Evolutionary conservation across 2,113 vertebrate species (phyloP).

Genomic region (Meles meles): DNA sequence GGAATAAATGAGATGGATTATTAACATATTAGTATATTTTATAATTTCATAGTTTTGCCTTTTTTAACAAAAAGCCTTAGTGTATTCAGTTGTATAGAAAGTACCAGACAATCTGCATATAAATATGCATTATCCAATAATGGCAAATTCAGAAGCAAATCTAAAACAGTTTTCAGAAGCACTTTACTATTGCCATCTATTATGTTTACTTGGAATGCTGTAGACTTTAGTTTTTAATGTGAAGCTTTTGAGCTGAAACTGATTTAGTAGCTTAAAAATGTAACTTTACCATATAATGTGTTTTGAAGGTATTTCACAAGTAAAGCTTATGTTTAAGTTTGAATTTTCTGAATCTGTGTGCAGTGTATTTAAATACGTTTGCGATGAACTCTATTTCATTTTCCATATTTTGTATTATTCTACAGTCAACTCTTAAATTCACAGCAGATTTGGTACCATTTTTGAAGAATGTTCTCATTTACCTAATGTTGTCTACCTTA

Average conservation of each 20-base stretch:
- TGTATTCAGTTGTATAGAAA: conserved; percentile 9
- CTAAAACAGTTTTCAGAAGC: conserved; percentile 8
- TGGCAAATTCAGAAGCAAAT: conserved; percentile 3
- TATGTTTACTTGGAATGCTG: neutral
- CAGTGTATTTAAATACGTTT: conserved; percentile 26
- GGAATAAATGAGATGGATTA: neutral
- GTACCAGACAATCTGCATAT: neutral
- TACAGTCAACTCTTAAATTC: neutral
- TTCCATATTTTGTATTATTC: neutral
- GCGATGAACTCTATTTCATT: neutral
- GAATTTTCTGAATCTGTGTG: neutral
- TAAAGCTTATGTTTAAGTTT: neutral
- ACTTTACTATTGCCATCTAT: neutral
- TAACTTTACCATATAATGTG: neutral
- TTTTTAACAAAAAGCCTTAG: neutral
- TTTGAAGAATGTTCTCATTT: neutral
- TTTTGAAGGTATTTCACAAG: conserved; percentile 17
- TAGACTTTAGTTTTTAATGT: neutral
- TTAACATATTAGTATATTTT: conserved; percentile 3
- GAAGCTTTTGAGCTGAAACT: conserved; percentile 3
- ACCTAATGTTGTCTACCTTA: neutral
- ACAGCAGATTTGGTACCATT: neutral
- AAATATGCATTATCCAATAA: neutral
- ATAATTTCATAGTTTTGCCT: neutral
- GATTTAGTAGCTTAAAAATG: conserved; percentile 12